These are phyloP conservation scores for Cosmorhoe ocellata DNA, from an alignment of 2,888 invertebrate species.

Conservation along the genomic window DNA sequence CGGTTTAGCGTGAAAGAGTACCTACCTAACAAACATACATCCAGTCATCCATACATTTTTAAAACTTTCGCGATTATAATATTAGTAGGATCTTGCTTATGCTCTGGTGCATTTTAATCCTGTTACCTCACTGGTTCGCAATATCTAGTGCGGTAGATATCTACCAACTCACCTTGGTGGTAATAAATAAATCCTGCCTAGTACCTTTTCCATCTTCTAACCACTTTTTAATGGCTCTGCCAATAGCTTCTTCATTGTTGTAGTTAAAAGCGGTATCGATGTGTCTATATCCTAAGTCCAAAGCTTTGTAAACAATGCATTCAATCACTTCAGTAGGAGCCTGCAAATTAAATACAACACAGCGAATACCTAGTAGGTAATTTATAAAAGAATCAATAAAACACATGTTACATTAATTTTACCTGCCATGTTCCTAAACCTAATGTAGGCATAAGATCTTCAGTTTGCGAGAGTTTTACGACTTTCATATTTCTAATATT, in stretches of 20 bases:
- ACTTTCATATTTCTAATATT: slow-evolving; percentile 68
- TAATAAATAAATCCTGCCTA: slow-evolving; percentile 88
- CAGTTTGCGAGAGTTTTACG: slow-evolving; percentile 69
- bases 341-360: slow-evolving; percentile 48
- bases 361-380: too few relatives aligned
- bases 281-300: slow-evolving; percentile 88
- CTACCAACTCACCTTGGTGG: slow-evolving; percentile 86
- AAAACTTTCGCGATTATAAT: too few relatives aligned
- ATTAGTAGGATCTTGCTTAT: too few relatives aligned
- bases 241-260: slow-evolving; percentile 89
- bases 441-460: slow-evolving; percentile 85
- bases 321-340: slow-evolving; percentile 85
- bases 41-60: too few relatives aligned
- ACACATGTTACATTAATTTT: slow-evolving; percentile 14
- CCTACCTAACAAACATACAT: too few relatives aligned
- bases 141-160: too few relatives aligned
- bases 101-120: too few relatives aligned
- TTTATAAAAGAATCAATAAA: too few relatives aligned
- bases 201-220: slow-evolving; percentile 83
- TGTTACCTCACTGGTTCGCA: too few relatives aligned
- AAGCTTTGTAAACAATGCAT: slow-evolving; percentile 83
- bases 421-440: slow-evolving; percentile 90
- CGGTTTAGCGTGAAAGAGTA: too few relatives aligned
- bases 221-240: slow-evolving; percentile 86
- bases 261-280: slow-evolving; percentile 92